Base-by-base conservation (phyloP, 2,797 vertebrate species). In the Cetoscarus ocellatus region DNA sequence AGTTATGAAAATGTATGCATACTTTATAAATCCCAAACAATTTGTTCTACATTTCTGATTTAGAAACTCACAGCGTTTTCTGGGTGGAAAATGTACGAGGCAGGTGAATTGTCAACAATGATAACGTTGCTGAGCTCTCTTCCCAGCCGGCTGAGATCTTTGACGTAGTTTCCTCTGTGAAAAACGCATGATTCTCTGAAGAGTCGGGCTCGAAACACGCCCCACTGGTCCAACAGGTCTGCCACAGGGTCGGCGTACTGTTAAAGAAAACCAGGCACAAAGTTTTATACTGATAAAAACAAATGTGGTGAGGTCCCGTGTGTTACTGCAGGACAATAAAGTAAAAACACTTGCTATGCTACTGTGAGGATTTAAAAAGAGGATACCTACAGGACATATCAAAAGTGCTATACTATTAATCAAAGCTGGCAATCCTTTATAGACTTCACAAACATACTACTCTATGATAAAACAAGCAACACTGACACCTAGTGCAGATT, bases 221-320 rank as follows among this genome's bases (percentile, higher is more conserved):
- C 97, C 97, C 97, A 99, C 79, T 97, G 97, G 89, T 99, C 97
- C 86, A 99, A 89, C 80, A 99, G 93, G 90, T 99, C 97, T 0
- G 97, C 97, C 87, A 99, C 98, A 0, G 98, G 98, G 86, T 99
- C 98, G 64, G 98, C 98, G 15, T 99, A 99, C 98, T 99, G 75
- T 72, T 51, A n/a, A 35, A 69, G 61, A 0, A 54, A 62, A 12
- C 70, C 53, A 70, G 8, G 56, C 49, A 68, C 12, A 56, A 5
- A 1, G 43, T n/a, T 42, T 73, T 19, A 68, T 13, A 61, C 7
- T 7, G 15, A 14, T 36, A 13, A 15, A 71, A 35, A 65, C 40
- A 65, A 27, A 61, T 8, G 43, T 6, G 1, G 19, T 4, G 3
- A 18, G 3, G 86, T 75, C 85, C n/a, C n/a, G n/a, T n/a, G n/a